A percentile compares a stretch with the other conserved stretches of the same genome.
Conservation (phyloP, 2,797 vertebrate species). For the Furcifer pardalis region DNA sequence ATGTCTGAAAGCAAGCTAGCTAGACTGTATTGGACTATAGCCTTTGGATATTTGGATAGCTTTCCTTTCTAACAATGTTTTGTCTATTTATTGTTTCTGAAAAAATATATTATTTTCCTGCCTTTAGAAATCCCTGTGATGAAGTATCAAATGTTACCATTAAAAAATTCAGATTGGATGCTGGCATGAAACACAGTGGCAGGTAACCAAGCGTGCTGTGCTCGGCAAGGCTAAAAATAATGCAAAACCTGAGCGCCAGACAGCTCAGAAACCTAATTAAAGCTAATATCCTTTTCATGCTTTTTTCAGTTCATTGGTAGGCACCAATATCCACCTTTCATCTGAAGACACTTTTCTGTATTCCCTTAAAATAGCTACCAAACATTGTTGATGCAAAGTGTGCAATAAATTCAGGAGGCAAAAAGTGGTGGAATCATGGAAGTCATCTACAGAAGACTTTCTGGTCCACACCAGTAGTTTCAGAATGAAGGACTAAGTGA, state of each 20-base stretch:
- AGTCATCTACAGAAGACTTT: not conserved
- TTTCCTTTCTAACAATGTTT: constrained; percentile 56
- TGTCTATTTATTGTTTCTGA: constrained; percentile 58
- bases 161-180: constrained; percentile 30
- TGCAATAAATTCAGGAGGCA: not conserved
- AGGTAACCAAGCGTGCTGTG: constrained; percentile 23
- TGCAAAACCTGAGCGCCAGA: constrained; percentile 11
- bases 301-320: not conserved
- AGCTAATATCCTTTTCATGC: not conserved
- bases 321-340: not conserved
- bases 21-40: constrained; percentile 40
- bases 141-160: constrained; percentile 31
- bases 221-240: constrained; percentile 3
- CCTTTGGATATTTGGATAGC: constrained; percentile 46
- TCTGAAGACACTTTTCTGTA: constrained; percentile 5
- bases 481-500: not conserved
- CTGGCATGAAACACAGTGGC: constrained; percentile 11
- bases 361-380: not conserved
- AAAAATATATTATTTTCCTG: constrained; percentile 24
- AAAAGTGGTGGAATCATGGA: not conserved
- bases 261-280: constrained; percentile 1
- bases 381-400: not conserved
- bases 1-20: constrained; percentile 51
- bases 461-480: not conserved
- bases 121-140: constrained; percentile 17